A percentile compares a stretch with the other conserved stretches of the same genome.
phyloP scores from a whole-genome alignment of 2,113 vertebrate species.

The Scalopus aquaticus region DNA sequence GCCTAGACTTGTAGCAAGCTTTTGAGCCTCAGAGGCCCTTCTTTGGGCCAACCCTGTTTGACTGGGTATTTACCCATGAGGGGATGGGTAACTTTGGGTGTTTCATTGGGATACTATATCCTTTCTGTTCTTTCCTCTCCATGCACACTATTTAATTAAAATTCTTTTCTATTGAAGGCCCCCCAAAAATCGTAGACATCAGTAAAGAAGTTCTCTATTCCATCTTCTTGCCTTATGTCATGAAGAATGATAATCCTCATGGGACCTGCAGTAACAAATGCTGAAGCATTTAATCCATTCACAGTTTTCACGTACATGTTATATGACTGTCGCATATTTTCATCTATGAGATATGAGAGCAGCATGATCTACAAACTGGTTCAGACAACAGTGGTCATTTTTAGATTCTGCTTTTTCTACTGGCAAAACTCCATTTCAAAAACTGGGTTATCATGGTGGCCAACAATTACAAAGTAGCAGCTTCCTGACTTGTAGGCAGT shows the following conservation, averaged over 20 bases:
- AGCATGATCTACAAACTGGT: constrained; percentile 98
- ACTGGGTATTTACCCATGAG: too few species aligned
- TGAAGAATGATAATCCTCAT: constrained; percentile 99
- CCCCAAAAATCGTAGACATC: constrained; percentile 93
- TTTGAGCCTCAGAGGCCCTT: too few species aligned
- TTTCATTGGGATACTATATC: too few species aligned
- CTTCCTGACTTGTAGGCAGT: constrained; percentile 88
- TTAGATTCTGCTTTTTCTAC: constrained; percentile 95
- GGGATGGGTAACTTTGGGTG: too few species aligned
- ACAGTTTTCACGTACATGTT: constrained; percentile 99
- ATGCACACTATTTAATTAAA: too few species aligned
- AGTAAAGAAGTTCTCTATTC: constrained; percentile 99
- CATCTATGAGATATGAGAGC: constrained; percentile 97
- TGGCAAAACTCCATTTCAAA: constrained; percentile 97
- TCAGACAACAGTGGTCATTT: constrained; percentile 97
- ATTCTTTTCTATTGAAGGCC: too few species aligned
- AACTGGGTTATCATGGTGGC: constrained; percentile 97
- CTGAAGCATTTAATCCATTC: constrained; percentile 98
- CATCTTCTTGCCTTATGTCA: constrained; percentile 97
- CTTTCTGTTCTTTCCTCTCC: too few species aligned
- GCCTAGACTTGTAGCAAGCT: too few species aligned
- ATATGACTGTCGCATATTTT: constrained; percentile 98
- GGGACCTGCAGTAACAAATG: constrained; percentile 98
- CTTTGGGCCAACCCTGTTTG: too few species aligned
- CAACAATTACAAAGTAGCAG: constrained; percentile 98